Evolutionary conservation across 2,113 vertebrate genomes (phyloP), one percentile per base, ranked within the genome.

Genomic region (Sphyrna mokarran): DNA sequence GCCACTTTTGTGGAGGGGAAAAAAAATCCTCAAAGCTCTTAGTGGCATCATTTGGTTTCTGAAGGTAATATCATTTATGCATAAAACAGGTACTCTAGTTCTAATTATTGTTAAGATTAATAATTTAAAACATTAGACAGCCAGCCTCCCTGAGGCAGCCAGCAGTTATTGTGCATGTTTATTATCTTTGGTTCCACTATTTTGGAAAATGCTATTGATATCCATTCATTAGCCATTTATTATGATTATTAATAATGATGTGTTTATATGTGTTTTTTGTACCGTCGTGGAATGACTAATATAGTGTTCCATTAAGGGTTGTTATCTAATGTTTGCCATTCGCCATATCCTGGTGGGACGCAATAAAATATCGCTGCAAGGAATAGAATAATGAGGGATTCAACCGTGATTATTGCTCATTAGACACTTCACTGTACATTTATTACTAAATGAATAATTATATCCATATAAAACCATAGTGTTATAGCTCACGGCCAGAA

Each of bases 361-460:
- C 94, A 95, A 72, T 95, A 95, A 72, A 48, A 95, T 95, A 72
- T 54, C 43, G 66, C 94, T 95, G 68, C 94, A 76, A 95, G 94
- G 94, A 72, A 95, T 95, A 76, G 40, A 95, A 95, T 95, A 95
- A 95, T 95, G 94, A 95, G 68, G 94, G 94, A 95, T 95, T 95
- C 94, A 95, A 72, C 94, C 94, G 94, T 95, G 97, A 97, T 98
- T 97, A 98, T 98, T 98, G 97, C 97, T 97, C 97, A 97, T 98
- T 98, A 98, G 97, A 98, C 97, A 97, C 97, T 97, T 96, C 97
- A 97, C 97, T 97, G 97, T 97, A 98, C 97, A 97, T 97, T 97
- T 96, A 97, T 97, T 97, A 96, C 97, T 98, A 98, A 98, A 98
- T 98, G 97, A 98, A 98, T 98, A 97, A 98, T 98, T 98, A 97